These are phyloP conservation scores for Semnornis frantzii DNA, from an alignment of 2,113 vertebrate species.

Conservation along the genomic window DNA sequence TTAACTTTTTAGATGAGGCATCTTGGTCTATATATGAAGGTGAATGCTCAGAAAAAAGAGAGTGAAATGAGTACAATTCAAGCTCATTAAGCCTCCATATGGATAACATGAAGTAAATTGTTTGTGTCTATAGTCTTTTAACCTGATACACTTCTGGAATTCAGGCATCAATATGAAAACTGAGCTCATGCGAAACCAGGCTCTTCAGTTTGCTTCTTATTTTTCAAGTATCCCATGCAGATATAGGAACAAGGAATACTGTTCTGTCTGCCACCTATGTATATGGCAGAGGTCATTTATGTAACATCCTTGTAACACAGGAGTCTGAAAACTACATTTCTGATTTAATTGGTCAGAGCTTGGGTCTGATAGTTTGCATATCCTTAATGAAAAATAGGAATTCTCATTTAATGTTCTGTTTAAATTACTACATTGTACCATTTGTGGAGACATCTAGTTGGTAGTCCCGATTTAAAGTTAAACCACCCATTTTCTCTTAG, in stretches of 20 bases:
- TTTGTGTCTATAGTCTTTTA: not conserved
- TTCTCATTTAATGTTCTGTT: not conserved
- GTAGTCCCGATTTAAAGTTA: not conserved
- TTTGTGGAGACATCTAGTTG: not conserved
- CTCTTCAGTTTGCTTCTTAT: not conserved
- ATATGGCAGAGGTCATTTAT: not conserved
- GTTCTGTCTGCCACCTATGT: not conserved
- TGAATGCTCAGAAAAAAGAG: not conserved
- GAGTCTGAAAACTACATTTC: not conserved
- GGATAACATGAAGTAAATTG: not conserved
- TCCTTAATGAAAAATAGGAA: not conserved
- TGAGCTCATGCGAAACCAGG: not conserved
- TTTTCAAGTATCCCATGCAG: not conserved
- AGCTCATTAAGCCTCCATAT: not conserved
- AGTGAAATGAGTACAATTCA: not conserved
- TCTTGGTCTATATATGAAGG: not conserved
- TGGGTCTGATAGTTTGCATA: not conserved
- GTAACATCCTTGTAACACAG: not conserved
- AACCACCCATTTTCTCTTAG: not conserved
- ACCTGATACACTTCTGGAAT: not conserved
- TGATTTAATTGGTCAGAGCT: not conserved
- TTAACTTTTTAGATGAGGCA: not conserved
- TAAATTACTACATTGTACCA: fast-evolving
- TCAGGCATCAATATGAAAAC: fast-evolving
- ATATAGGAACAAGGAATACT: not conserved